A percentile compares a stretch with the other conserved stretches of the same genome.
phyloP scores from a whole-genome alignment of 2,113 vertebrate species.

The Mustela lutreola region DNA sequence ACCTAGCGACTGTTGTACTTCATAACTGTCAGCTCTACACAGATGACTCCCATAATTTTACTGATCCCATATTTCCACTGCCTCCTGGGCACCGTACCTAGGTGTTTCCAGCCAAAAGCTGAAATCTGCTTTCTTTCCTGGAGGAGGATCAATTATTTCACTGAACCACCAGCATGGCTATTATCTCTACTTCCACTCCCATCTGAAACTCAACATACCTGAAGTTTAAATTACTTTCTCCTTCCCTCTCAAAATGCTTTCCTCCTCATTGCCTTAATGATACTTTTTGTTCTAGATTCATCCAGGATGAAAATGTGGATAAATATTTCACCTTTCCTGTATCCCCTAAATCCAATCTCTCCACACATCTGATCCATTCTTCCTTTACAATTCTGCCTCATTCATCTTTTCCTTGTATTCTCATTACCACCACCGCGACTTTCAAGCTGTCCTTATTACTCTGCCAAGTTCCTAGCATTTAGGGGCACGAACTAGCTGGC shows the following conservation, averaged over 20 bases:
- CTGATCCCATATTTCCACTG: too few species aligned
- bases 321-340: not conserved
- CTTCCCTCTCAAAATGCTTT: not conserved
- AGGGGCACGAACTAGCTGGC: not conserved
- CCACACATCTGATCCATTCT: not conserved
- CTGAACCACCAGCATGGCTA: not conserved
- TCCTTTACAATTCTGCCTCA: not conserved
- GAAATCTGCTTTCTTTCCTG: not conserved
- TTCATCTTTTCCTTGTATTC: not conserved
- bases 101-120: not conserved
- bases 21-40: not conserved
- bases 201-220: not conserved
- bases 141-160: not conserved
- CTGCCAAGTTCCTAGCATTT: not conserved
- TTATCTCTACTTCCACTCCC: not conserved
- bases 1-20: not conserved
- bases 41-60: not conserved
- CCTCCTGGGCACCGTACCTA: not conserved
- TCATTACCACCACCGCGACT: constrained; percentile 20
- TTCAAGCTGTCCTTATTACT: constrained; percentile 47
- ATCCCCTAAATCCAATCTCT: not conserved
- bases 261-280: not conserved
- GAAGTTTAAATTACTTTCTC: not conserved
- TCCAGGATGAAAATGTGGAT: not conserved
- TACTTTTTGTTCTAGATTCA: not conserved